Percentiles rank a stretch among this genome's conserved stretches.
Conservation (phyloP, 2,797 vertebrate species). For the Peromyscus melanophrys region DNA sequence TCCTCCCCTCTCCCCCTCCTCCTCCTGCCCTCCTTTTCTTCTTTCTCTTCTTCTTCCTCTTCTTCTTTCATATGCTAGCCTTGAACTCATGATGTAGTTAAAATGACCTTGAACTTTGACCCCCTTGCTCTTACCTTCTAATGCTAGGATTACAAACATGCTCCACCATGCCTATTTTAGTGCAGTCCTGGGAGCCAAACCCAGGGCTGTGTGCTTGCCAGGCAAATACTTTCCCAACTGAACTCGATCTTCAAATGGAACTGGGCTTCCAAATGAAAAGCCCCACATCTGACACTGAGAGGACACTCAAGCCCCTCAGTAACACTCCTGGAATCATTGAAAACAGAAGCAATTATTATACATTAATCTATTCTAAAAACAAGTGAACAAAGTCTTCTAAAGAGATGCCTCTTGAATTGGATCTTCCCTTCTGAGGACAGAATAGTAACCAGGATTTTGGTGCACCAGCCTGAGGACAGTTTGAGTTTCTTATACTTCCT, state of each 20-base stretch:
- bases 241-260: not conserved
- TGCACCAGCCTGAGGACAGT: not conserved
- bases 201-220: not conserved
- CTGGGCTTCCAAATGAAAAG: not conserved
- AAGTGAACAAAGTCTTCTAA: not conserved
- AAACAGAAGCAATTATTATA: not conserved
- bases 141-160: not conserved
- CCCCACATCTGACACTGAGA: not conserved
- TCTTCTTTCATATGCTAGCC: not conserved
- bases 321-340: not conserved
- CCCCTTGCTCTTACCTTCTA: not conserved
- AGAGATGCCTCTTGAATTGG: not conserved
- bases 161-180: too few relatives aligned
- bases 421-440: not conserved
- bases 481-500: not conserved
- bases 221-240: not conserved
- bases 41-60: not conserved
- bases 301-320: not conserved
- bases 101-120: not conserved
- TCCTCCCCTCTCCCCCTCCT: rapidly evolving
- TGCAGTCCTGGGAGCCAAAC: not conserved
- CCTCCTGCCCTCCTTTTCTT: rapidly evolving
- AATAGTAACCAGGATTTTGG: not conserved
- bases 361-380: not conserved
- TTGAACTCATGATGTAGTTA: not conserved